Conservation (phyloP, 2,888 invertebrate genomes). For the Hyposoter dolosus region DNA sequence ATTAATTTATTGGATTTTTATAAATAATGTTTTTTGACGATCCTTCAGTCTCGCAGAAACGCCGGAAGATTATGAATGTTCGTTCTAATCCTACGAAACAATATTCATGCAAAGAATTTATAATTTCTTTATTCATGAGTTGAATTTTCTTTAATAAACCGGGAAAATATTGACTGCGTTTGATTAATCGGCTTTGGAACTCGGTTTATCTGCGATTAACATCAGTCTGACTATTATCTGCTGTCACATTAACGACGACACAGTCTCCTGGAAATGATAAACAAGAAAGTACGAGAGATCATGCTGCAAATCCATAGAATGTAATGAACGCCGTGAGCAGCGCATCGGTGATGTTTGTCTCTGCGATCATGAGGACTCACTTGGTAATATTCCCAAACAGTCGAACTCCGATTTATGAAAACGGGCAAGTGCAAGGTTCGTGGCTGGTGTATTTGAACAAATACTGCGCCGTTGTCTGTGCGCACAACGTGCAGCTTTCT, state of each 20-base stretch:
- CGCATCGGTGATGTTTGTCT: neutral
- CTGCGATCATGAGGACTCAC: slow-evolving; percentile 12
- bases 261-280: slow-evolving; percentile 10
- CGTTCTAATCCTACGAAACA: neutral
- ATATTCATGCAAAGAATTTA: neutral
- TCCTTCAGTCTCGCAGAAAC: neutral
- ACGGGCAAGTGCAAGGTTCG: neutral
- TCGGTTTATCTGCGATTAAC: neutral
- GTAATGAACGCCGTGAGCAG: slow-evolving; percentile 13
- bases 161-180: neutral
- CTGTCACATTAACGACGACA: slow-evolving; percentile 9
- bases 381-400: neutral
- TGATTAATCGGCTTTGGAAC: neutral
- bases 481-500: neutral
- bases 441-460: neutral
- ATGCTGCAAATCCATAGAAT: slow-evolving; percentile 35
- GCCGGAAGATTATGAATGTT: neutral
- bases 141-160: neutral
- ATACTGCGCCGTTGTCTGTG: neutral
- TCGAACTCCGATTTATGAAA: neutral
- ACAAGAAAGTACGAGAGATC: slow-evolving; percentile 3
- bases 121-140: neutral
- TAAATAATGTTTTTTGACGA: neutral
- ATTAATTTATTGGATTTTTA: neutral
- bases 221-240: neutral